Percentiles rank a stretch among this genome's conserved stretches.
Evolutionary conservation across 2,113 vertebrate genomes (phyloP).

Genomic region (Hemibates koningsi): DNA sequence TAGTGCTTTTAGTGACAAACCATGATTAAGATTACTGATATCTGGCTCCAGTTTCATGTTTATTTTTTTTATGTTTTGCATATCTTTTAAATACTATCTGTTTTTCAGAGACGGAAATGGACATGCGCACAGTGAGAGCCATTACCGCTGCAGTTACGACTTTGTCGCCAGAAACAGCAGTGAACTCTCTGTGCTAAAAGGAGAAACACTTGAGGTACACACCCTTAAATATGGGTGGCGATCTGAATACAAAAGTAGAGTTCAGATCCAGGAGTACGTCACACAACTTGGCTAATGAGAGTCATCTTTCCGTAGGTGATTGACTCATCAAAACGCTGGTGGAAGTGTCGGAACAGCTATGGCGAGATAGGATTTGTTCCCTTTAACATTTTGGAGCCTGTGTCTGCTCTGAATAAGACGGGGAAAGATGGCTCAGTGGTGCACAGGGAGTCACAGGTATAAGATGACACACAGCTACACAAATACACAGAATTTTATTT

Average conservation of each 20-base stretch:
- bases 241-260: neutral
- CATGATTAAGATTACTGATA: neutral
- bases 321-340: conserved; percentile 73
- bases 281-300: neutral
- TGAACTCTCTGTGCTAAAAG: conserved; percentile 81
- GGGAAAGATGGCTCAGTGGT: neutral
- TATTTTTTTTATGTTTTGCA: neutral
- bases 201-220: conserved; percentile 76
- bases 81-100: neutral
- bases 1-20: neutral
- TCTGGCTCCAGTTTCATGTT: neutral
- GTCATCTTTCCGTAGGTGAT: conserved; percentile 55
- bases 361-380: conserved; percentile 76
- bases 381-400: conserved; percentile 71
- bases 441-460: conserved; percentile 48
- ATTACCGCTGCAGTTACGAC: conserved; percentile 76
- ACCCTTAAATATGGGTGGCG: neutral
- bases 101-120: conserved; percentile 29
- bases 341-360: conserved; percentile 74
- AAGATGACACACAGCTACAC: neutral
- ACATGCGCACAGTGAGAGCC: conserved; percentile 34
- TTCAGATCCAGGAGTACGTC: neutral
- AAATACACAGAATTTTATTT: neutral
- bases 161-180: conserved; percentile 85
- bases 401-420: conserved; percentile 41